phyloP scores from a whole-genome alignment of 2,888 invertebrate species.

The Macropis europaea region DNA sequence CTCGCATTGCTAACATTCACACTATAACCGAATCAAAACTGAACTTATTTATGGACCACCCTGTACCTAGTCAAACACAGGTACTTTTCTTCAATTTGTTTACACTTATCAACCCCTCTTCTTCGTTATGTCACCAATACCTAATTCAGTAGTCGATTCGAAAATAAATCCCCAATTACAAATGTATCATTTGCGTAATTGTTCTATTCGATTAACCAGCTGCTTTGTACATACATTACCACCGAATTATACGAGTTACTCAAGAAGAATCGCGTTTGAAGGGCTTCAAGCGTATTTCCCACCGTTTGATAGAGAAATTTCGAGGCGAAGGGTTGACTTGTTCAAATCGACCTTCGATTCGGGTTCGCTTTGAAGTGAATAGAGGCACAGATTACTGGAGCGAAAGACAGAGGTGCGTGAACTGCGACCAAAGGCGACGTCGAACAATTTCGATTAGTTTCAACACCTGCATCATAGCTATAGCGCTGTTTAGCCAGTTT shows the following conservation, averaged over 20 bases:
- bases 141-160: no score
- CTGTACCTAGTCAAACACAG: no score
- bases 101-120: no score
- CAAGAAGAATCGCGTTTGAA: not conserved
- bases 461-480: conserved; percentile 5
- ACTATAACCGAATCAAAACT: no score
- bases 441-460: conserved; percentile 40
- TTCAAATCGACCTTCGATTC: conserved; percentile 19
- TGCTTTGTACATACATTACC: no score
- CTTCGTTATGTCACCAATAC: no score
- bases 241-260: not conserved
- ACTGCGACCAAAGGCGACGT: conserved; percentile 17
- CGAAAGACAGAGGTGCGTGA: not conserved
- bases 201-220: no score
- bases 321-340: conserved; percentile 10
- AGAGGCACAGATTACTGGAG: conserved; percentile 16
- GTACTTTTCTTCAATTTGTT: no score
- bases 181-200: no score
- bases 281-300: not conserved
- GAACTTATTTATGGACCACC: no score
- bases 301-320: not conserved
- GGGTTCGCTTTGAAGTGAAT: conserved; percentile 25
- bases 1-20: no score
- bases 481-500: not conserved
- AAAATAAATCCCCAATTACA: no score